Evolutionary conservation across 1,140 invertebrate species (phyloP), one percentile per base, ranked within the genome.

Genomic region (Aphelenchoides besseyi): DNA sequence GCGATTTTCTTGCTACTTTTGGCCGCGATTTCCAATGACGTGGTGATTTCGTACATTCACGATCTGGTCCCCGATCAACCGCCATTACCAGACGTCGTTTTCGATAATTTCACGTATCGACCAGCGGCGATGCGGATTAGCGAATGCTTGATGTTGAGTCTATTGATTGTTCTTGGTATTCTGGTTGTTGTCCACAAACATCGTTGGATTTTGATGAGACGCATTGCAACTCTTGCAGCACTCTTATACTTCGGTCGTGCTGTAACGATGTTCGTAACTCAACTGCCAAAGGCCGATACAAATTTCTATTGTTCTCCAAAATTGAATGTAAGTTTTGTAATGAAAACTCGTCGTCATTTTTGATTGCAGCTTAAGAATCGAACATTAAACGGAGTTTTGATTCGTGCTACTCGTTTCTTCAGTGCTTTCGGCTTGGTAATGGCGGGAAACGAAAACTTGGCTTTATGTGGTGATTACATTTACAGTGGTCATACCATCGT

Each of bases 401-500:
- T 23, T 12, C 41, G 41, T 23, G 41, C 12, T 23, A 12, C 23
- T 12, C 41, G 41, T 12, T 16, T 48, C 12, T 23, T 48, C 12
- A 12, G 23, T 12, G 41, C 41, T 12, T 12, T 12, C 41, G 41
- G 41, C 12, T 23, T 48, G 41, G 41, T 48, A 23, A 12, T 48
- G 41, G 23, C 12, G 12, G 41, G 41, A 48, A 23, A 48, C 41
- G 41, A 48, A 23, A 12, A 48, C 29, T 62, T 70, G 48, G 68
- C 69, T 41, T 53, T 78, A 3, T 78, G 76, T 68, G 76, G 76
- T 23, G 92, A 93, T 86, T 61, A 90, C 80, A 93, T 94, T 76
- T 94, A 92, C 85, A 92, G 91, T 78, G 92, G 92, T 28, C 92
- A 94, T 86, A 93, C 92, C 0, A 90, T 92, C 77, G 90, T 92